Base-by-base conservation (phyloP, 2,113 vertebrate species). In the Agapornis roseicollis region DNA sequence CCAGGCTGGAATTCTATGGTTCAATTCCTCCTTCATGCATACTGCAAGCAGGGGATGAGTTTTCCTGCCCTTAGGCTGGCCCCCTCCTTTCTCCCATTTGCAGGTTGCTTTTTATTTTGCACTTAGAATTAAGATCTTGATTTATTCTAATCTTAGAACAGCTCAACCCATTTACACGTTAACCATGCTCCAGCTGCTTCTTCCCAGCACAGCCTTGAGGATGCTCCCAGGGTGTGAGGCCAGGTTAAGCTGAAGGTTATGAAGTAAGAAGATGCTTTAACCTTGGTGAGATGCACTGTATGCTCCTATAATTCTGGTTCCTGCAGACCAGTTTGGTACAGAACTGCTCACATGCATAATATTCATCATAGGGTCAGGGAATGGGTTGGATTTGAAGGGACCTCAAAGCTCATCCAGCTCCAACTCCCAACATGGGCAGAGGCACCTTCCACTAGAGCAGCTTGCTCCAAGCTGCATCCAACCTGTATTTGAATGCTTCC, bases 241-340 rank as follows among this genome's bases (percentile, higher is more conserved):
- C 70, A 46, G 50, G 61, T 10, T 17, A 6, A 31, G 29, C 20
- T 1, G 8, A 5, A 35, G 10, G 23, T 6, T 24, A 11, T 1
- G 18, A 11, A 44, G 31, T 8, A 4, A 35, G 3, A 3, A n/a
- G 46, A 0, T 23, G 33, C 8, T 72, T 37, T 64, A 33, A 14
- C 29, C 65, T 10, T 0, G n/a, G 17, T 10, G 7, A 8, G 27
- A 7, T 22, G 42, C 11, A 1, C 33, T 4, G 0, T 2, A 0
- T 7, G 3, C 10, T 23, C 71, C 81, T 10, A 0, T 12, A 9
- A 7, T 10, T 29, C 25, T 3, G 14, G 4, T 35, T 58, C 44
- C 65, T 37, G 33, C 42, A 31, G 20, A 4, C 14, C 25, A 6
- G 20, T 18, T 15, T 0, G 0, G 46, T 6, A 31, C n/a, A 6